Evolutionary conservation across 2,797 vertebrate species (phyloP).

Genomic region (Lindbergichthys nudifrons): DNA sequence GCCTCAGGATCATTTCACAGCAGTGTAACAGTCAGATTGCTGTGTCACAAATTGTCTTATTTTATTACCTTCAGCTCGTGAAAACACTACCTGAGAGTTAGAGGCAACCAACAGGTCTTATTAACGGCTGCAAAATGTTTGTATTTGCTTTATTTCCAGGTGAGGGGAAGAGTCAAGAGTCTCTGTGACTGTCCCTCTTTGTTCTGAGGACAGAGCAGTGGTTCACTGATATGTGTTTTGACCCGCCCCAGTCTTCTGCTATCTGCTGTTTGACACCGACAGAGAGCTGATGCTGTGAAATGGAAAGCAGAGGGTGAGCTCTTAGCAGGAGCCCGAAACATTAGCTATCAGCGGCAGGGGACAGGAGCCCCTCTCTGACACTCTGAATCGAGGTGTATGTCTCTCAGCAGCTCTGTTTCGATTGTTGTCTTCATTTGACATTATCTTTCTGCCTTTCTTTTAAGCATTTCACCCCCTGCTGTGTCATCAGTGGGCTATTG

Average conservation of each 20-base stretch:
- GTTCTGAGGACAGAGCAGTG: conserved; percentile 26
- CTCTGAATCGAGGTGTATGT: conserved; percentile 5
- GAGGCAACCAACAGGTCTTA: conserved; percentile 5
- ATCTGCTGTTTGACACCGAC: conserved; percentile 57
- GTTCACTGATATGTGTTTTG: conserved; percentile 41
- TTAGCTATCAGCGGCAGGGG: conserved; percentile 50
- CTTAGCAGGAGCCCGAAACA: conserved; percentile 57
- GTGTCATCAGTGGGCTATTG: conserved; percentile 25
- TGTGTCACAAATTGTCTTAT: conserved; percentile 26
- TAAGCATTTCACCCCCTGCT: conserved; percentile 3
- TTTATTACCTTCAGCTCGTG: conserved; percentile 37
- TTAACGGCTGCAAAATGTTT: conserved; percentile 22
- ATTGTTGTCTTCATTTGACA: conserved; percentile 20
- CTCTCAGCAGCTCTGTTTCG: conserved; percentile 4
- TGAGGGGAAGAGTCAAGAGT: conserved; percentile 51
- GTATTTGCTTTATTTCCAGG: conserved; percentile 20
- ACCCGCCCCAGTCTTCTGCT: conserved; percentile 41
- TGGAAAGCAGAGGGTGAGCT: conserved; percentile 60
- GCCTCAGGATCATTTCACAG: conserved; percentile 30
- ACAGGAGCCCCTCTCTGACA: conserved; percentile 19
- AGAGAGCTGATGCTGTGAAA: conserved; percentile 65
- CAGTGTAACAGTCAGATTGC: conserved; percentile 12
- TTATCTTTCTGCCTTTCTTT: conserved; percentile 13
- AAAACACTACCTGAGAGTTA: conserved; percentile 17
- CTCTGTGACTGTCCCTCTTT: conserved; percentile 25